These are phyloP conservation scores for Oligia fasciuncula DNA, from an alignment of 2,888 invertebrate species.

Conservation along the genomic window DNA sequence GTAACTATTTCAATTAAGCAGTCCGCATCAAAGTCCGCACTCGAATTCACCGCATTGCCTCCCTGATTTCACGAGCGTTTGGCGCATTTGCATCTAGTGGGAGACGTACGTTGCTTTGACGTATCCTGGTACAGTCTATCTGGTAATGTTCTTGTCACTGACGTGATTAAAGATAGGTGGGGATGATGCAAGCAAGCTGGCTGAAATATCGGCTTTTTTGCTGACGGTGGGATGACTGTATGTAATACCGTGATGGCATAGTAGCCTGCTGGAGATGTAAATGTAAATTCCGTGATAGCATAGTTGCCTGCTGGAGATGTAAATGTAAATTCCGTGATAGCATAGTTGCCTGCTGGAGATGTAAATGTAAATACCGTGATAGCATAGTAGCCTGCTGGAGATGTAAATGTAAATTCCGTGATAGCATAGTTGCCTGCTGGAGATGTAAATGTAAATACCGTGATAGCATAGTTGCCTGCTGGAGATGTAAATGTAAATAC, in stretches of 20 bases:
- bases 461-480: no score
- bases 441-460: no score
- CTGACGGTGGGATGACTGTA: background rate
- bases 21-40: slow-evolving; percentile 52
- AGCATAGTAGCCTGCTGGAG: no score
- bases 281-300: no score
- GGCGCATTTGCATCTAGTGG: slow-evolving; percentile 71
- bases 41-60: slow-evolving; percentile 49
- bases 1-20: slow-evolving; percentile 62
- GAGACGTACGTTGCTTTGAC: slow-evolving; percentile 68
- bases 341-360: background rate
- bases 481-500: no score
- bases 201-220: slow-evolving; percentile 14
- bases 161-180: slow-evolving; percentile 47
- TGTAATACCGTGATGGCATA: slow-evolving; percentile 12
- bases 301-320: background rate
- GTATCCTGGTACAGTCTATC: slow-evolving; percentile 64
- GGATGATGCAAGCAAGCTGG: slow-evolving; percentile 1
- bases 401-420: no score
- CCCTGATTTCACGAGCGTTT: slow-evolving; percentile 63
- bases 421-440: no score
- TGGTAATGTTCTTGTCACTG: slow-evolving; percentile 56
- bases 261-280: background rate
- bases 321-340: no score
- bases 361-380: no score